Evolutionary conservation across 2,888 invertebrate species (phyloP), one percentile per base, ranked within the genome.

Genomic region (Pristionchus mayeri): DNA sequence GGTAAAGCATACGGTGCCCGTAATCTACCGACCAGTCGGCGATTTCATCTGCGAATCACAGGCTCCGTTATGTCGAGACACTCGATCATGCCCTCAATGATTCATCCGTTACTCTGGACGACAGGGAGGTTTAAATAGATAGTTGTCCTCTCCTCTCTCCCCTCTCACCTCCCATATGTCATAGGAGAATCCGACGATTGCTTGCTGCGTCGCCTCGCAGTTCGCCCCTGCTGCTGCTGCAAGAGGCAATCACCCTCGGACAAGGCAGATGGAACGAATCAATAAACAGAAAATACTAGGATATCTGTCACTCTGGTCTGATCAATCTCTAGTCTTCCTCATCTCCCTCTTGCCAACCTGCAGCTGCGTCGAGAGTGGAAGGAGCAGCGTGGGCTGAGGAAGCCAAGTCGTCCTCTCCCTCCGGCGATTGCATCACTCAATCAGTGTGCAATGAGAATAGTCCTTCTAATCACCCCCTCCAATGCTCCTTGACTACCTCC

Each of bases 161-260:
- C 27, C 21, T 37, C 79, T 54, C 40, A 80, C 81, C 63, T 81
- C 48, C 63, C 60, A 82, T 16, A 82, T 60, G 21, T 82, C 81
- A 48, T 63, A 82, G 1, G 81, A 24, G 63, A 82, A 82, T 50
- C 63, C 81, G 21, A 82, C 81, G 24, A 82, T 63, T 6, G 81
- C 81, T 24, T 82, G 81, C 24, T 82, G 40, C 27, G 81, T 63
- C 40, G 80, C 37, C 18, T n/a, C 24, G 30, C 50, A 78, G 27
- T 78, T 48, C 27, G 9, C 48, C 21, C 30, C 76, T 50, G 71
- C 71, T 24, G 44, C 71, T 40, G 71, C 63, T 34, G 16, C 21
- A 34, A 3, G 0, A 34, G 16, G 63, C 27, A 34, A 63, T 13
- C 44, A 44, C 13, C 44, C 11, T 30, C 60, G 44, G 44, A 44